Evolutionary conservation across 2,888 invertebrate species (phyloP).

Genomic region (Euplexia lucipara): DNA sequence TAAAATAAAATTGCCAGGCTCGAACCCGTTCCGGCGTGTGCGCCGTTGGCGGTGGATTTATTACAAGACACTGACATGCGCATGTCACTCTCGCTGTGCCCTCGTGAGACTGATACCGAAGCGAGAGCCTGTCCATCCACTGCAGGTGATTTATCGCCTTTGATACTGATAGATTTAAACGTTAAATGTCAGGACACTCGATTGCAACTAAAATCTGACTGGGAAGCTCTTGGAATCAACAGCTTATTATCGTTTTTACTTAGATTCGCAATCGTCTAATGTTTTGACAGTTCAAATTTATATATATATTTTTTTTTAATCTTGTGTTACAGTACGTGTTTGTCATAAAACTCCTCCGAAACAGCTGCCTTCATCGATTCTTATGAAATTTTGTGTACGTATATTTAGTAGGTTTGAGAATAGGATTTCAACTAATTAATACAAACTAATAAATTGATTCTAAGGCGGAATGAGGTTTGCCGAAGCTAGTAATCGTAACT

Average conservation of each 20-base stretch:
- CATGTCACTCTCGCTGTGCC: conserved; percentile 70
- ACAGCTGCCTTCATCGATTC: background rate
- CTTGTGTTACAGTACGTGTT: too few species aligned
- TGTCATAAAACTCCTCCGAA: too few species aligned
- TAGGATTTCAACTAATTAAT: too few species aligned
- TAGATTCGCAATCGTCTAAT: background rate
- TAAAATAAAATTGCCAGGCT: conserved; percentile 81
- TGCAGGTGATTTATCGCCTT: conserved; percentile 32
- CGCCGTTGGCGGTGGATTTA: conserved; percentile 75
- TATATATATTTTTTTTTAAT: too few species aligned
- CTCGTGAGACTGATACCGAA: conserved; percentile 46
- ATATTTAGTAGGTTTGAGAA: too few species aligned
- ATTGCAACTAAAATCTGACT: background rate
- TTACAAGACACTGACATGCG: conserved; percentile 69
- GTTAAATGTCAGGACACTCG: background rate
- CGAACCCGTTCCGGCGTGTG: conserved; percentile 74
- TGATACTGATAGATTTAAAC: conserved; percentile 14
- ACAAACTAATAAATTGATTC: too few species aligned
- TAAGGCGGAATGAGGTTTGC: too few species aligned
- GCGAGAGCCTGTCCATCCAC: conserved; percentile 54
- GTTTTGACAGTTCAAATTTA: background rate
- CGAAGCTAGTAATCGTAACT: too few species aligned
- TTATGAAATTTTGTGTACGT: too few species aligned
- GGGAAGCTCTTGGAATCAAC: background rate
- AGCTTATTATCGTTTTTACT: background rate